These are phyloP conservation scores for Spodoptera exigua DNA, from an alignment of 2,888 invertebrate genomes.

Conservation along the genomic window DNA sequence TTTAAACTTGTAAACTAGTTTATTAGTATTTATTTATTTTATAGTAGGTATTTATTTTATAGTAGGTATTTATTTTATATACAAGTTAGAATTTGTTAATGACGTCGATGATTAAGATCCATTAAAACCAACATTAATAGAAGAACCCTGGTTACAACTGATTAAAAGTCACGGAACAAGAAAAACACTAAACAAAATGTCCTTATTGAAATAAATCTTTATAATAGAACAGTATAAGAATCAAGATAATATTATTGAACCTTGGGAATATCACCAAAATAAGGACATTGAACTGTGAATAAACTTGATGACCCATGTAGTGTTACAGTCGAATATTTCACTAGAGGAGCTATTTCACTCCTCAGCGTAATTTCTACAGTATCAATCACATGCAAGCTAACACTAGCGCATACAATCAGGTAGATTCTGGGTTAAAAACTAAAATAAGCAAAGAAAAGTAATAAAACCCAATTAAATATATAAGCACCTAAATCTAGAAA, in stretches of 20 bases:
- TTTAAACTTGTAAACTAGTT: too few species aligned
- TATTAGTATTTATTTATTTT: too few species aligned
- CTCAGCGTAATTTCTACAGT: constrained; percentile 25
- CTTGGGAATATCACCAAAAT: background rate
- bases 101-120: too few species aligned
- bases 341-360: constrained; percentile 5
- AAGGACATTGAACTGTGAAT: background rate
- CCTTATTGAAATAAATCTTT: too few species aligned
- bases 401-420: constrained; percentile 15
- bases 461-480: constrained; percentile 7
- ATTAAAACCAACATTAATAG: background rate
- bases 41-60: too few species aligned
- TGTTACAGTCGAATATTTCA: constrained; percentile 11
- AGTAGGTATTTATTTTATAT: too few species aligned
- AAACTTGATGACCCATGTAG: constrained; percentile 6
- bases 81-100: too few species aligned
- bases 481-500: constrained; percentile 15
- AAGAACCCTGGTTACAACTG: background rate
- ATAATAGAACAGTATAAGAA: too few species aligned
- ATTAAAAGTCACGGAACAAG: too few species aligned
- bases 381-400: constrained; percentile 41
- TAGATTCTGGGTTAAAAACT: constrained; percentile 17
- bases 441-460: constrained; percentile 20
- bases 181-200: too few species aligned
- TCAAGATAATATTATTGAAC: background rate